These are phyloP conservation scores for Dicroscelio sp. DNA, from an alignment of 2,888 invertebrate genomes.

Conservation along the genomic window DNA sequence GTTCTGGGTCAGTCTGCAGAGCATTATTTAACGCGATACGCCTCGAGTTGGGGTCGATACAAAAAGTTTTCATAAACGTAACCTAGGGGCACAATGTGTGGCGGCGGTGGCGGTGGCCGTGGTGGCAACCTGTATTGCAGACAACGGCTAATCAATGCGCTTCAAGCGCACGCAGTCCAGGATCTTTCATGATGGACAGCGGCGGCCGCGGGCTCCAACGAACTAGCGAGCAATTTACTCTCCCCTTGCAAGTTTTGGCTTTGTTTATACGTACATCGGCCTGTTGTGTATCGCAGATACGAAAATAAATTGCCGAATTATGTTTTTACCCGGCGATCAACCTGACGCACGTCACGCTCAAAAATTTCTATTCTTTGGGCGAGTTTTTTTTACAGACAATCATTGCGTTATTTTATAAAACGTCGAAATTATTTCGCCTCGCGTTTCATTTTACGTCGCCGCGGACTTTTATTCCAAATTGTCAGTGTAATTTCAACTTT, in stretches of 20 bases:
- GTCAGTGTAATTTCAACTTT: conserved; percentile 59
- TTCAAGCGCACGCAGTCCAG: conserved; percentile 90
- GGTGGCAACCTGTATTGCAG: conserved; percentile 78
- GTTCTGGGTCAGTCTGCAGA: conserved; percentile 76
- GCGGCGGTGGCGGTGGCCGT: conserved; percentile 81
- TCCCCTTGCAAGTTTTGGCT: conserved; percentile 90
- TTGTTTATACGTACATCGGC: conserved; percentile 89
- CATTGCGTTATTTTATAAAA: conserved; percentile 69
- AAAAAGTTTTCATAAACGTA: conserved; percentile 90
- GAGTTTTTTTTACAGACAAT: conserved; percentile 74
- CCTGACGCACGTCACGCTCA: conserved; percentile 71
- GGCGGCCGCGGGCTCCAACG: conserved; percentile 87
- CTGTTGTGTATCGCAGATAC: conserved; percentile 72
- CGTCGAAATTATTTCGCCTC: conserved; percentile 60
- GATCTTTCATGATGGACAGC: conserved; percentile 90
- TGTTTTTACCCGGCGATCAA: conserved; percentile 72
- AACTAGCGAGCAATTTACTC: conserved; percentile 90
- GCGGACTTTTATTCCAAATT: conserved; percentile 38
- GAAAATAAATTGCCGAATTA: conserved; percentile 80
- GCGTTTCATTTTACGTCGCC: conserved; percentile 34
- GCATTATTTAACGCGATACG: conserved; percentile 81
- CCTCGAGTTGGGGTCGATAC: conserved; percentile 85
- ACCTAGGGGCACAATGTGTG: conserved; percentile 88
- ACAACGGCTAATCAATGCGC: conserved; percentile 91
- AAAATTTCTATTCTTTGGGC: conserved; percentile 75